Evolutionary conservation across 2,797 vertebrate species (phyloP), one percentile per base, ranked within the genome.

Genomic region (Spinus pinus): DNA sequence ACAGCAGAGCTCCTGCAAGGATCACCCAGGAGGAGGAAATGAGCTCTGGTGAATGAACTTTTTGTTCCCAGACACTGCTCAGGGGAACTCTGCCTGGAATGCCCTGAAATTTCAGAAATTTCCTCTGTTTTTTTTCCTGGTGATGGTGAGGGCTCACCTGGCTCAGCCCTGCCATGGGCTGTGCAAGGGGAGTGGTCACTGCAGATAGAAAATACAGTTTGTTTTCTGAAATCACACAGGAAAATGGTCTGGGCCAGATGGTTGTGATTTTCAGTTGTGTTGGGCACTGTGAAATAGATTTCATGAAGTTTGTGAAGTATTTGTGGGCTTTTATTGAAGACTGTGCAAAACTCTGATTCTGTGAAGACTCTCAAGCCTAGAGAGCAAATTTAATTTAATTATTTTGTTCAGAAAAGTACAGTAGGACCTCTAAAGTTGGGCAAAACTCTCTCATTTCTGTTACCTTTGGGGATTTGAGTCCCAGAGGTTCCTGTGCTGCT

Each of bases 21-120:
- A 74, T 95, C 88, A 53, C 84, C 86, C 88, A 41, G 4, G 90
- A 94, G 91, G 37, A 94, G 74, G 77, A 61, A 78, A 73, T 6
- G 7, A 65, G 85, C 44, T 14, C 10, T 80, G 56, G 39, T 65
- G 90, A 86, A 73, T 75, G 90, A 44, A 77, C 28, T 37, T 94
- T 57, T 91, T 88, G 64, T 91, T 93, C 61, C 9, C 24, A 49
- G 56, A 22, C 54, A 8, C 47, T 51, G 77, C 86, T 58, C 60
- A 3, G 51, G 77, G 73, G 13, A 50, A 3, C 62, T 73, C 16
- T 62, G 37, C 54, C 31, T 8, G 30, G 47, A 28, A 20, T 54
- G 37, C 37, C 27, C 19, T 60, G 58, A 60, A 60, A 60, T 60
- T 21, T 14, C 27, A 60, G 58, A 39, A 39, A 60, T 60, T 60